phyloP scores from a whole-genome alignment of 2,113 vertebrate species.

The Isurus oxyrinchus region DNA sequence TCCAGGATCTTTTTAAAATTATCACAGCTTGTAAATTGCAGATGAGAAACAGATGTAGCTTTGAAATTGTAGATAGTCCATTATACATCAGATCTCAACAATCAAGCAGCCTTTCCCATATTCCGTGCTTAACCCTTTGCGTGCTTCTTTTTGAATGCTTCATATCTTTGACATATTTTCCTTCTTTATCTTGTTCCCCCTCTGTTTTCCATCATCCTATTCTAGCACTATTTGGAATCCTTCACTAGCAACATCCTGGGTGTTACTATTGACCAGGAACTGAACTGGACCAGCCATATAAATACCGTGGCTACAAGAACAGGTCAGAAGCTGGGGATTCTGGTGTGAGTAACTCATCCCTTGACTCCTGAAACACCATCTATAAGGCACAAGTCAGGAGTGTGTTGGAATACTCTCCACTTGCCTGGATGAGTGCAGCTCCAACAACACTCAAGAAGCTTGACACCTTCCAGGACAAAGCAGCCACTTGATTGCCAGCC shows the following conservation, averaged over 20 bases:
- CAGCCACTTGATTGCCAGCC: neutral
- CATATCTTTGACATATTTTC: neutral
- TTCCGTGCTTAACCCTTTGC: neutral
- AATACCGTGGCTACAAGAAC: neutral
- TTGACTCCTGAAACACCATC: neutral
- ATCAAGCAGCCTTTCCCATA: neutral
- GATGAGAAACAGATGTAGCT: neutral
- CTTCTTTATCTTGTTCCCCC: neutral
- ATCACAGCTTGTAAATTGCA: neutral
- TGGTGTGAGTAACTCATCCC: neutral
- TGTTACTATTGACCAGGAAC: neutral
- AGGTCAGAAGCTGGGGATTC: no score
- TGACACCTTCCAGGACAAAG: neutral
- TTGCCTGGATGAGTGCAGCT: neutral
- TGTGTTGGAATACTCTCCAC: neutral
- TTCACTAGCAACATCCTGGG: no score
- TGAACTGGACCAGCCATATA: neutral
- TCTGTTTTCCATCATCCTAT: no score
- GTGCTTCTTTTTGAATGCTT: neutral
- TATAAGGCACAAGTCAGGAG: neutral
- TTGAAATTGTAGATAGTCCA: neutral
- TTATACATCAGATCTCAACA: neutral
- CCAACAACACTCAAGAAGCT: no score
- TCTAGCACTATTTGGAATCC: no score
- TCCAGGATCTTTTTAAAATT: neutral